Conservation (phyloP, 1,140 invertebrate genomes). For the Hypothenemus hampei region DNA sequence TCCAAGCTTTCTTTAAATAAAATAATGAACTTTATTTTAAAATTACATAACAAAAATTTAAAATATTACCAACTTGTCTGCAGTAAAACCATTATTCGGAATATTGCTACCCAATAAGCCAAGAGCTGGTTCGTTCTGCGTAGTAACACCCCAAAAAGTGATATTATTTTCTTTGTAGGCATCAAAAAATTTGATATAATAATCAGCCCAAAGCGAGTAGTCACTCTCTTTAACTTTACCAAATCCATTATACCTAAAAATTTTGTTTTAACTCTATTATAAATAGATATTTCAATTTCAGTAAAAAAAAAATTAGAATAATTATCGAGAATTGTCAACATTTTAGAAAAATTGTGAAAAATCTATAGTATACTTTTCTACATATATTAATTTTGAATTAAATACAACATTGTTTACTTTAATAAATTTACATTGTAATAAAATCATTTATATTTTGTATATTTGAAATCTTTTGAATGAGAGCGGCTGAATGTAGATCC, state of each 20-base stretch:
- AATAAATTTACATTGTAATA: too few species aligned
- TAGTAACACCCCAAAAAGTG: constrained; percentile 44
- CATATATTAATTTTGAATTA: too few species aligned
- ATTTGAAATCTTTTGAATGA: too few species aligned
- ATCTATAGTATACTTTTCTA: too few species aligned
- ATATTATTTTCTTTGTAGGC: constrained; percentile 39
- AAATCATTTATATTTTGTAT: too few species aligned
- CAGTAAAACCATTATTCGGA: constrained; percentile 6
- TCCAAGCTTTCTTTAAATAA: constrained; percentile 56
- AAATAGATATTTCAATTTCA: too few species aligned
- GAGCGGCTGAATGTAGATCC: too few species aligned
- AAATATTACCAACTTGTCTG: constrained; percentile 39
- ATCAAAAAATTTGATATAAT: constrained; percentile 44
- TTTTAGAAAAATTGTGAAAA: too few species aligned
- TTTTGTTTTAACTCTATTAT: too few species aligned
- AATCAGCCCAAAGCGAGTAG: constrained; percentile 37
- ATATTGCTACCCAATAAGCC: constrained; percentile 49
- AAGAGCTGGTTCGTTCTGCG: constrained; percentile 43
- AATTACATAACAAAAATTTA: constrained; percentile 4
- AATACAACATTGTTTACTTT: too few species aligned
- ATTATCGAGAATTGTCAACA: too few species aligned
- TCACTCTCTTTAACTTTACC: constrained; percentile 37
- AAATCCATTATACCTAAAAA: background rate
- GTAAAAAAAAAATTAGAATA: too few species aligned
- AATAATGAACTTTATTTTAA: background rate